phyloP scores from a whole-genome alignment of 2,113 vertebrate genomes.

The Rousettus leschenaultii region DNA sequence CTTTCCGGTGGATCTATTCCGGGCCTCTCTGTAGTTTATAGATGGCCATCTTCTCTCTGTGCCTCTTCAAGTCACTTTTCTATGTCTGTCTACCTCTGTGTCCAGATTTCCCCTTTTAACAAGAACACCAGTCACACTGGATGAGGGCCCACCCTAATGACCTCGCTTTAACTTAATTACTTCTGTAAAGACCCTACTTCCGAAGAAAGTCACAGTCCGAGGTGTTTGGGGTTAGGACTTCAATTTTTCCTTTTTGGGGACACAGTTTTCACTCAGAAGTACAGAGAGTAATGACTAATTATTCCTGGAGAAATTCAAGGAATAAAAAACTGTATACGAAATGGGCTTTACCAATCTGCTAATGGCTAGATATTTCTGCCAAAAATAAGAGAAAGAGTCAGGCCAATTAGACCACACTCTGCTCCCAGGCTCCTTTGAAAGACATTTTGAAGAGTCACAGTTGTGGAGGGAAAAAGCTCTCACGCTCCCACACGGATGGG shows the following conservation, averaged over 20 bases:
- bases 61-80: background rate
- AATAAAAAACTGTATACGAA: background rate
- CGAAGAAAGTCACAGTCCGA: background rate
- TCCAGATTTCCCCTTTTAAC: background rate
- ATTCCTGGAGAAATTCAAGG: background rate
- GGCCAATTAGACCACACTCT: background rate
- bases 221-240: background rate
- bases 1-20: background rate
- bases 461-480: background rate
- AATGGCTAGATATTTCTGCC: background rate
- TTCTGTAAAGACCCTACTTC: background rate
- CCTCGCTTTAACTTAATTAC: background rate
- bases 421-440: background rate
- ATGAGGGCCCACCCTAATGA: background rate
- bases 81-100: background rate
- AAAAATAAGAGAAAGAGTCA: background rate
- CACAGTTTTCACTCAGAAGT: background rate
- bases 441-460: background rate
- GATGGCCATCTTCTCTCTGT: background rate
- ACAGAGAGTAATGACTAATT: background rate
- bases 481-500: fast-evolving
- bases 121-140: background rate
- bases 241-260: background rate
- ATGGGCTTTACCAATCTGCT: background rate
- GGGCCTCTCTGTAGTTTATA: background rate